phyloP scores from a whole-genome alignment of 2,797 vertebrate genomes.

The Orestias chungarensis region DNA sequence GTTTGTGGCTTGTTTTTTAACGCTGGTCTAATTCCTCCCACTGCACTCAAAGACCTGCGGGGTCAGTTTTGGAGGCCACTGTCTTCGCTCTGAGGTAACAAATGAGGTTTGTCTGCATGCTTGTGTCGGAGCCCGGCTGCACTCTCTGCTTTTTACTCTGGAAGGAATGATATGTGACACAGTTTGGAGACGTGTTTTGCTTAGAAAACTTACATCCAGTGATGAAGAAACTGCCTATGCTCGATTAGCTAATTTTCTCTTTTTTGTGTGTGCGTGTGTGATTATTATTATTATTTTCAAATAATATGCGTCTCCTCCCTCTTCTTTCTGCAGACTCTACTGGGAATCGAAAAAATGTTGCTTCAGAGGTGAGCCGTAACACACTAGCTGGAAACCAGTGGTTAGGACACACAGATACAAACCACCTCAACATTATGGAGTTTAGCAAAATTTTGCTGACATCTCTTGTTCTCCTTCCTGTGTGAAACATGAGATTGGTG shows the following conservation, averaged over 20 bases:
- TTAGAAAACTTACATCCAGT: slow-evolving; percentile 24
- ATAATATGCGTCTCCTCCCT: not conserved
- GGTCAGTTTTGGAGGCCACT: slow-evolving; percentile 63
- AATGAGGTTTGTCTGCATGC: slow-evolving; percentile 58
- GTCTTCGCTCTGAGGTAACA: slow-evolving; percentile 64
- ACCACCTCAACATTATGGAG: slow-evolving; percentile 5
- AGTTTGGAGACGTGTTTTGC: slow-evolving; percentile 20
- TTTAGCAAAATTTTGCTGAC: slow-evolving; percentile 34
- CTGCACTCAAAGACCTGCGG: slow-evolving; percentile 58
- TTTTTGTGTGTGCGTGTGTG: not conserved
- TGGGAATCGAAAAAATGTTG: slow-evolving; percentile 65
- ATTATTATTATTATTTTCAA: slow-evolving; percentile 10
- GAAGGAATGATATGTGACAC: slow-evolving; percentile 14
- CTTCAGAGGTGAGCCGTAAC: slow-evolving; percentile 71
- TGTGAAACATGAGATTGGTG: slow-evolving; percentile 25
- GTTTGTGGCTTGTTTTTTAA: slow-evolving; percentile 24
- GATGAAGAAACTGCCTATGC: slow-evolving; percentile 15
- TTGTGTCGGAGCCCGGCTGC: slow-evolving; percentile 43
- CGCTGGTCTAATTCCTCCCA: slow-evolving; percentile 55
- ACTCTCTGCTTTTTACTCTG: slow-evolving; percentile 20
- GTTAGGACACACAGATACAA: slow-evolving; percentile 22
- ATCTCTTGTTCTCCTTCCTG: slow-evolving; percentile 51
- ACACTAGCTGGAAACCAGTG: slow-evolving; percentile 8
- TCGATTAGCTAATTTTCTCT: not conserved
- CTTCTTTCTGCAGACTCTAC: slow-evolving; percentile 58